A percentile compares a stretch with the other conserved stretches of the same genome.
These are phyloP conservation scores for Agrotis ipsilon DNA, from an alignment of 2,888 invertebrate species.

Conservation along the genomic window DNA sequence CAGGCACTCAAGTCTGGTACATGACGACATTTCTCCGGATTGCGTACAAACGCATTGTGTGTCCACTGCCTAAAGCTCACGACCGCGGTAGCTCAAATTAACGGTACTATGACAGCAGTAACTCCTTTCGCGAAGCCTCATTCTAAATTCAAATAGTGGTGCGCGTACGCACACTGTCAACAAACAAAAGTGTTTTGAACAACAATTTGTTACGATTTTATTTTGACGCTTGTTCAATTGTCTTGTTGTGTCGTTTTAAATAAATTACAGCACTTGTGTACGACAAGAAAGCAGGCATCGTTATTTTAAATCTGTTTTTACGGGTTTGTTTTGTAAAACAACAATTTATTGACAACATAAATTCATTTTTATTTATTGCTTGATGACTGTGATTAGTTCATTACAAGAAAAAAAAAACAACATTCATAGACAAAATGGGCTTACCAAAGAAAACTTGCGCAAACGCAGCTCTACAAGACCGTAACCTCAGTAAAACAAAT, in stretches of 20 bases:
- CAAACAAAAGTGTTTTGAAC: conserved; percentile 73
- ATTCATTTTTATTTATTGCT: conserved; percentile 32
- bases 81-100: conserved; percentile 82
- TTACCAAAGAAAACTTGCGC: conserved; percentile 63
- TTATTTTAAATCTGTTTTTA: conserved; percentile 16
- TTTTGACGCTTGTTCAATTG: conserved; percentile 53
- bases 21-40: conserved; percentile 48
- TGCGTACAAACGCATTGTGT: conserved; percentile 59
- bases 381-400: conserved; percentile 10
- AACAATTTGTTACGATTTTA: conserved; percentile 56
- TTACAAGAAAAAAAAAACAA: conserved; percentile 3
- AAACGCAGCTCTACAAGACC: conserved; percentile 60
- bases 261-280: conserved; percentile 50
- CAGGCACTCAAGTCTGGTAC: conserved; percentile 5
- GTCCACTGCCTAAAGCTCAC: conserved; percentile 73
- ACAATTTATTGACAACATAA: conserved; percentile 38
- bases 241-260: conserved; percentile 51
- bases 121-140: conserved; percentile 82
- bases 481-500: conserved; percentile 72
- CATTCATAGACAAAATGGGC: conserved; percentile 16
- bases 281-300: conserved; percentile 26
- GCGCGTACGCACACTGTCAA: conserved; percentile 79
- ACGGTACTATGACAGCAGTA: conserved; percentile 79
- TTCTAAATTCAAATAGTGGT: conserved; percentile 82
- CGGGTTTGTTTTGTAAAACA: conserved; percentile 16